Percentiles rank a stretch among this genome's conserved stretches.
Evolutionary conservation across 2,797 vertebrate genomes (phyloP).

Genomic region (Gadopsis marmoratus): DNA sequence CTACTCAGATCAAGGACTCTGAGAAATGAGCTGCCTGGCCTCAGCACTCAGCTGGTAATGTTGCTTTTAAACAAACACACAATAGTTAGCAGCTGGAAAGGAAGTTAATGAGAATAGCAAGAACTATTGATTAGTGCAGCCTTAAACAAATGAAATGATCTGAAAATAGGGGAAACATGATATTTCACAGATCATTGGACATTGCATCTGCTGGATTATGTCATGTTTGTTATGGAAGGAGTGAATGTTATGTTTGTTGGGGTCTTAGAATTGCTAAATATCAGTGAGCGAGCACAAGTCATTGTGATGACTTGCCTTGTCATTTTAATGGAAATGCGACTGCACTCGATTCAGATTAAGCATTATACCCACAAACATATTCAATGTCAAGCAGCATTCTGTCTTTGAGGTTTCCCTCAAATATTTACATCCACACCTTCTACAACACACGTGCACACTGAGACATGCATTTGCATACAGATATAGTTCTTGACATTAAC

Average conservation of each 20-base stretch:
- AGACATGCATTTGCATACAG: slow-evolving; percentile 46
- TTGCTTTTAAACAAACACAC: too few relatives aligned
- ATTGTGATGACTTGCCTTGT: too few relatives aligned
- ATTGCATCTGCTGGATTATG: neutral
- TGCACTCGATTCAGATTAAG: slow-evolving; percentile 18
- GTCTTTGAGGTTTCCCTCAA: slow-evolving; percentile 21
- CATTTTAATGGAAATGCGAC: slow-evolving; percentile 2
- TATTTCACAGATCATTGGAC: slow-evolving; percentile 14
- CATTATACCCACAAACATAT: slow-evolving; percentile 5
- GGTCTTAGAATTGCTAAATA: neutral
- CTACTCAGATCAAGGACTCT: too few relatives aligned
- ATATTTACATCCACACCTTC: slow-evolving; percentile 22
- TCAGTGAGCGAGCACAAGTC: slow-evolving; percentile 2
- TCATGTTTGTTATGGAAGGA: neutral
- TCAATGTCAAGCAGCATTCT: slow-evolving; percentile 4
- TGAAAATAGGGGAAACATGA: neutral
- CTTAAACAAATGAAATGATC: neutral
- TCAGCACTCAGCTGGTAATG: too few relatives aligned
- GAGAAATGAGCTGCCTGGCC: too few relatives aligned
- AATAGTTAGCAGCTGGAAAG: too few relatives aligned
- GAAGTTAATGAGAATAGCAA: too few relatives aligned
- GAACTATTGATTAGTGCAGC: neutral
- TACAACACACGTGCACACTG: slow-evolving; percentile 8
- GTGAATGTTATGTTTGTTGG: neutral
- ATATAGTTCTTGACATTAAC: slow-evolving; percentile 40